Conservation (phyloP, 2,113 vertebrate species). For the Baryphthengus martii region DNA sequence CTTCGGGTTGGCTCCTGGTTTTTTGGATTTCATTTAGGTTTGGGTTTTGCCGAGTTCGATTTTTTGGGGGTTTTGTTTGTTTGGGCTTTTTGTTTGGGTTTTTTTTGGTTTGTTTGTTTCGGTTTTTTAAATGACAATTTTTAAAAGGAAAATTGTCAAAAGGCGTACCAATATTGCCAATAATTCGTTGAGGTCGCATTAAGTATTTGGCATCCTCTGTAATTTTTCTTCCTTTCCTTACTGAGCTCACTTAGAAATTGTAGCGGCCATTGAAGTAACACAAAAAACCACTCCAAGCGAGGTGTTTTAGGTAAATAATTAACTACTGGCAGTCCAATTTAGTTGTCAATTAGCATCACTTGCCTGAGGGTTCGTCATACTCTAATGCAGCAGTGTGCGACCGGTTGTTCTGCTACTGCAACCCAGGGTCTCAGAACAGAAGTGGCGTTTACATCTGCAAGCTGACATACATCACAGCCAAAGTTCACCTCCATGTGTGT, state of each 20-base stretch:
- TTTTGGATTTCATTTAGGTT: not conserved
- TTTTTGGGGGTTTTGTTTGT: not conserved
- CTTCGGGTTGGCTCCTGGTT: not conserved
- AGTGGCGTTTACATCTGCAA: conserved; percentile 75
- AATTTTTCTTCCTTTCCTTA: not conserved
- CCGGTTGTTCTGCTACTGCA: conserved; percentile 55
- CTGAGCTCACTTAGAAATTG: not conserved
- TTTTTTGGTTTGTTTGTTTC: not conserved
- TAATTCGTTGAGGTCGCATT: not conserved
- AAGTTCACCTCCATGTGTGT: not conserved
- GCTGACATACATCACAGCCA: conserved; percentile 71
- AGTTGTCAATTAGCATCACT: conserved; percentile 2
- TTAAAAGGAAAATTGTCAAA: not conserved
- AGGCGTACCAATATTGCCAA: not conserved
- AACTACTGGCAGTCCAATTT: not conserved
- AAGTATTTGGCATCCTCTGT: not conserved
- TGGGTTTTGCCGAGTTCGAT: not conserved
- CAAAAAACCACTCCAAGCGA: not conserved
- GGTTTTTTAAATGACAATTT: not conserved
- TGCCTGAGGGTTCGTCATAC: conserved; percentile 44
- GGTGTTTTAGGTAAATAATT: conserved; percentile 4
- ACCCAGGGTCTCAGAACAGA: conserved; percentile 80
- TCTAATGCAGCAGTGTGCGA: conserved; percentile 38
- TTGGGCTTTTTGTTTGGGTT: not conserved
- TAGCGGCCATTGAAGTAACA: not conserved